Conservation (phyloP, 1,140 invertebrate genomes). For the Bombus turneri region DNA sequence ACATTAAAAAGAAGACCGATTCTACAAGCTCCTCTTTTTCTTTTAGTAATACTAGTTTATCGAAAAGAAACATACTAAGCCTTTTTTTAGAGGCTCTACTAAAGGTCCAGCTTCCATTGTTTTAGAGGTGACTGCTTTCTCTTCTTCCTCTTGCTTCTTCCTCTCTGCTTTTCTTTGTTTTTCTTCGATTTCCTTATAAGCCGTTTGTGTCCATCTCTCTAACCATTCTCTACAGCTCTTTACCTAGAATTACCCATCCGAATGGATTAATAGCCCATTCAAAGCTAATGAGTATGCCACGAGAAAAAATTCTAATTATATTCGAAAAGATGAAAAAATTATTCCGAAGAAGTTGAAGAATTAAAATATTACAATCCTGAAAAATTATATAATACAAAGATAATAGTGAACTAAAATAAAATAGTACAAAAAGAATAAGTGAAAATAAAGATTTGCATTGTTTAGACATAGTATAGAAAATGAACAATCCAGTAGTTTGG, state of each 20-base stretch:
- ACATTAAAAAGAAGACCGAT: too few species aligned
- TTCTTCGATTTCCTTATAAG: constrained; percentile 40
- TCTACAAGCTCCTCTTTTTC: too few species aligned
- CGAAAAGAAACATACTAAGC: constrained; percentile 1
- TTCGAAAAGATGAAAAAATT: neutral
- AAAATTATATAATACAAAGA: too few species aligned
- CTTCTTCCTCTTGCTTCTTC: constrained; percentile 48
- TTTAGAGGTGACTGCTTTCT: constrained; percentile 52
- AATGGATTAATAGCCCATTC: neutral
- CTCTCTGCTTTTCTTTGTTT: constrained; percentile 50
- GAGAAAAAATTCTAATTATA: neutral
- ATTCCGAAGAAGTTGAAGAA: neutral
- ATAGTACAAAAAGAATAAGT: neutral
- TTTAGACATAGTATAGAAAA: neutral
- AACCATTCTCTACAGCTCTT: constrained; percentile 65
- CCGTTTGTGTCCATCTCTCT: constrained; percentile 57
- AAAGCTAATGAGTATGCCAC: neutral
- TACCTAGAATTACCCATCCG: constrained; percentile 46
- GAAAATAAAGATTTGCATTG: neutral
- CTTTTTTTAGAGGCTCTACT: neutral
- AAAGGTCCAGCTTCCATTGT: constrained; percentile 43
- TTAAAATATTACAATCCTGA: too few species aligned
- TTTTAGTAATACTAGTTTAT: neutral
- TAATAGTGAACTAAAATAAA: neutral
- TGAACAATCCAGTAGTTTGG: too few species aligned